Conservation (phyloP, 2,113 vertebrate species). For the Xiphophorus couchianus region DNA sequence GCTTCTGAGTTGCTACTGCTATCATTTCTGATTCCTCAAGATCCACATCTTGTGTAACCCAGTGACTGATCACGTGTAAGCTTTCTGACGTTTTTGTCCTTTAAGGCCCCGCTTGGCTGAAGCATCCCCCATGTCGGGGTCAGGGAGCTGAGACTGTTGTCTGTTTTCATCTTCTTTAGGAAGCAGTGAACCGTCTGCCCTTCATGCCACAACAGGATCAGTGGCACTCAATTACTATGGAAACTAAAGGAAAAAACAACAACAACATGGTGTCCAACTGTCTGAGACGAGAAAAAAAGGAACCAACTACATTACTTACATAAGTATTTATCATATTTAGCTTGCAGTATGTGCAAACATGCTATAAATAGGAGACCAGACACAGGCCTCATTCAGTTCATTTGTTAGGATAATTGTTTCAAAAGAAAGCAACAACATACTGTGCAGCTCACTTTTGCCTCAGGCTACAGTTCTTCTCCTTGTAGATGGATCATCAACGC, state of each 20-base stretch:
- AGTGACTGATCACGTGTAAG: neutral
- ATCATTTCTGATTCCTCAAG: neutral
- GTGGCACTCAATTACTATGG: conserved; percentile 37
- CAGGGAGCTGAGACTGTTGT: conserved; percentile 25
- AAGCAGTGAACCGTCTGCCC: conserved; percentile 30
- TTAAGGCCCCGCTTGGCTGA: conserved; percentile 1
- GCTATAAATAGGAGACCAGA: neutral
- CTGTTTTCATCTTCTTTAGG: conserved; percentile 30
- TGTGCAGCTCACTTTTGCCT: conserved; percentile 17
- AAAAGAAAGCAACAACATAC: conserved; percentile 1
- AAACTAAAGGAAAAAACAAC: conserved; percentile 22
- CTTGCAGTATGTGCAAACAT: neutral
- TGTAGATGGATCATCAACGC: conserved; percentile 31
- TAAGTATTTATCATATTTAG: neutral
- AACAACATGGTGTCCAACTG: neutral
- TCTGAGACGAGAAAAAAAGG: neutral
- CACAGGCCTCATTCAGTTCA: neutral
- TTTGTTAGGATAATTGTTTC: conserved; percentile 4
- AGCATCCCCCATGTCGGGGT: conserved; percentile 31
- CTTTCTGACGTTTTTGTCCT: neutral
- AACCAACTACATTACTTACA: neutral
- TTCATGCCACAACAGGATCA: conserved; percentile 6
- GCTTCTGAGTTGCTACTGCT: neutral
- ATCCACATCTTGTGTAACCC: neutral
- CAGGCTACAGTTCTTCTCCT: conserved; percentile 21